Conservation (phyloP, 2,797 vertebrate genomes). For the Neoniphon sammara region DNA sequence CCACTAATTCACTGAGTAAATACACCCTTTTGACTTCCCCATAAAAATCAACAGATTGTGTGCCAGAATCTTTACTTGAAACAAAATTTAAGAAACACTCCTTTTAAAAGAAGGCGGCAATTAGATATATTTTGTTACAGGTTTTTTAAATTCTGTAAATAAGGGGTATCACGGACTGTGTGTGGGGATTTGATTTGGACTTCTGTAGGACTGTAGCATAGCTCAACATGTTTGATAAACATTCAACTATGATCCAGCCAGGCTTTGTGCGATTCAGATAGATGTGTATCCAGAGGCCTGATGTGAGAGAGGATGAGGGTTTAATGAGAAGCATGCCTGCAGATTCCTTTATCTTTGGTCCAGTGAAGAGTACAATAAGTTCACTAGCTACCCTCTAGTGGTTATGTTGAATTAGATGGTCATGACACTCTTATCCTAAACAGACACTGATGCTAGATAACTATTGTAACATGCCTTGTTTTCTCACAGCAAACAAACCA, state of each 20-base stretch:
- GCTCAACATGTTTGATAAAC: conserved; percentile 18
- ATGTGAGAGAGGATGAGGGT: conserved; percentile 35
- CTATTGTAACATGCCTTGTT: conserved; percentile 30
- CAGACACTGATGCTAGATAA: background rate
- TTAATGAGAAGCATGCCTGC: conserved; percentile 45
- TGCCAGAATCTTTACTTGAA: background rate
- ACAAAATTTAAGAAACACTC: background rate
- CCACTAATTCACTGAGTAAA: background rate
- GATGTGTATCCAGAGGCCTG: conserved; percentile 29
- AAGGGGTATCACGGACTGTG: background rate
- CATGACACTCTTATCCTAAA: background rate
- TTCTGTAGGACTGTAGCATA: conserved; percentile 7
- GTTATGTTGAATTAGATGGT: background rate
- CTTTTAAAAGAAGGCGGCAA: background rate
- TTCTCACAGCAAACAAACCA: conserved; percentile 21
- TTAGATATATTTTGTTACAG: background rate
- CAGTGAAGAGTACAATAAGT: conserved; percentile 6
- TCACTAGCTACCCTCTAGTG: conserved; percentile 55
- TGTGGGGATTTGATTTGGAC: conserved; percentile 1
- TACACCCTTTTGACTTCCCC: background rate
- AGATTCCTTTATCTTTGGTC: conserved; percentile 28
- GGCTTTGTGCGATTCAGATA: conserved; percentile 1
- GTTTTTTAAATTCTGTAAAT: background rate
- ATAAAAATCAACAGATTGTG: background rate
- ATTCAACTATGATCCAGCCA: conserved; percentile 3